phyloP scores from a whole-genome alignment of 2,888 invertebrate species.

The Rhodophaea formosa region DNA sequence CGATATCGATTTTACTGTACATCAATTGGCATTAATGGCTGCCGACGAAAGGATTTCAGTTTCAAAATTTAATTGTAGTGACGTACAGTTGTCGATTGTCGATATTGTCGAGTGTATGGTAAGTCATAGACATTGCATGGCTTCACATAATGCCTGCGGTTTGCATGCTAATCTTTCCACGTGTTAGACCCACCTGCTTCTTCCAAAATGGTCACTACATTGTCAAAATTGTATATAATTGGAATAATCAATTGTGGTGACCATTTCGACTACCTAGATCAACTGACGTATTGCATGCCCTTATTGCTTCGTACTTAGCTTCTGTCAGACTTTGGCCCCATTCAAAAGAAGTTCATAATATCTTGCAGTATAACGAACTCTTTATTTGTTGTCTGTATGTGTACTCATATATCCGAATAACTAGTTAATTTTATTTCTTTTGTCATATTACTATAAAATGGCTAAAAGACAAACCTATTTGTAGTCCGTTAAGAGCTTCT shows the following conservation, averaged over 20 bases:
- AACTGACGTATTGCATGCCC: constrained; percentile 44
- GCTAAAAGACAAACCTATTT: too few relatives aligned
- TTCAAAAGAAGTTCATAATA: constrained; percentile 26
- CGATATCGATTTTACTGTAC: constrained; percentile 74
- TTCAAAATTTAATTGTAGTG: constrained; percentile 67
- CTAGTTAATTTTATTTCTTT: too few relatives aligned
- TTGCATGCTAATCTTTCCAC: constrained; percentile 43
- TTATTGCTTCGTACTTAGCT: constrained; percentile 46
- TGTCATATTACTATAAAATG: too few relatives aligned
- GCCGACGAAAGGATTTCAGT: constrained; percentile 76
- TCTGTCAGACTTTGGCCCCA: constrained; percentile 14
- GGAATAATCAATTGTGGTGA: constrained; percentile 35
- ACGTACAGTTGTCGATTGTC: constrained; percentile 79
- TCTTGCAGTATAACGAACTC: too few relatives aligned
- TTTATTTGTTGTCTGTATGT: constrained; percentile 25
- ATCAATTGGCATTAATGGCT: constrained; percentile 75
- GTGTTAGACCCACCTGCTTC: constrained; percentile 55
- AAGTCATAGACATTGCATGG: constrained; percentile 64
- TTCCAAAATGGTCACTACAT: constrained; percentile 50
- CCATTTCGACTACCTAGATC: constrained; percentile 39
- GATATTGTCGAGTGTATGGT: constrained; percentile 69
- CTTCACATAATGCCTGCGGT: constrained; percentile 49
- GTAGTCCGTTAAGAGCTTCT: too few relatives aligned
- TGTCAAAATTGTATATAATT: neutral
- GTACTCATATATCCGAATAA: neutral